Conservation (phyloP, 2,888 invertebrate species). For the Mesochorus sp. region DNA sequence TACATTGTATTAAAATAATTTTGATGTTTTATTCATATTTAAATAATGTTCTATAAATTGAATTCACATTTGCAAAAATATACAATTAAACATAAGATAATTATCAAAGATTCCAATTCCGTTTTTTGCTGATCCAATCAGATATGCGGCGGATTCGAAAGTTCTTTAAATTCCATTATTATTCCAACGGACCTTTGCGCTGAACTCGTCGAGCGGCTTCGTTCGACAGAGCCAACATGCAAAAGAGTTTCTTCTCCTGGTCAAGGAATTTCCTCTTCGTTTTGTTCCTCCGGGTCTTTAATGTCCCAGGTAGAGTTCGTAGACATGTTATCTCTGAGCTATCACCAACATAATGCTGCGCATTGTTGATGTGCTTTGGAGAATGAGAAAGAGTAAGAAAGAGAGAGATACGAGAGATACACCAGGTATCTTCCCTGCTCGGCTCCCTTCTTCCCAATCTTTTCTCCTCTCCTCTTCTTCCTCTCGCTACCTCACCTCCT, state of each 20-base stretch:
- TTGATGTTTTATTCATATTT: no score
- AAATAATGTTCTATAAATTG: no score
- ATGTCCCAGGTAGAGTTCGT: neutral
- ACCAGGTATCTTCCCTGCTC: slow-evolving; percentile 45
- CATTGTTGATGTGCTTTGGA: slow-evolving; percentile 30
- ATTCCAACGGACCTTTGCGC: no score
- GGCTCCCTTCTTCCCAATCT: neutral
- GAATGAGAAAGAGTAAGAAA: slow-evolving; percentile 35
- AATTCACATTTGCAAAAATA: no score
- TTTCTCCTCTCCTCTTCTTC: slow-evolving; percentile 1
- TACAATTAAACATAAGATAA: no score
- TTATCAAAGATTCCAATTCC: no score
- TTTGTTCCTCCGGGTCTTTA: neutral
- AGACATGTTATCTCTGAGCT: neutral
- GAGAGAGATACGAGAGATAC: slow-evolving; percentile 47
- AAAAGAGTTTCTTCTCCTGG: neutral
- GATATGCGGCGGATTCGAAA: no score
- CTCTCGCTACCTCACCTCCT: slow-evolving; percentile 59
- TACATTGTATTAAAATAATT: no score
- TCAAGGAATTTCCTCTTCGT: neutral
- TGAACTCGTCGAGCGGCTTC: no score
- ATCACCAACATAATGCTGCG: neutral
- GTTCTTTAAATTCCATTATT: no score
- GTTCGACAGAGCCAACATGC: neutral
- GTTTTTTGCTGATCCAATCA: no score